Evolutionary conservation across 1,140 invertebrate genomes (phyloP), one percentile per base, ranked within the genome.

Genomic region (Drosophila subobscura): DNA sequence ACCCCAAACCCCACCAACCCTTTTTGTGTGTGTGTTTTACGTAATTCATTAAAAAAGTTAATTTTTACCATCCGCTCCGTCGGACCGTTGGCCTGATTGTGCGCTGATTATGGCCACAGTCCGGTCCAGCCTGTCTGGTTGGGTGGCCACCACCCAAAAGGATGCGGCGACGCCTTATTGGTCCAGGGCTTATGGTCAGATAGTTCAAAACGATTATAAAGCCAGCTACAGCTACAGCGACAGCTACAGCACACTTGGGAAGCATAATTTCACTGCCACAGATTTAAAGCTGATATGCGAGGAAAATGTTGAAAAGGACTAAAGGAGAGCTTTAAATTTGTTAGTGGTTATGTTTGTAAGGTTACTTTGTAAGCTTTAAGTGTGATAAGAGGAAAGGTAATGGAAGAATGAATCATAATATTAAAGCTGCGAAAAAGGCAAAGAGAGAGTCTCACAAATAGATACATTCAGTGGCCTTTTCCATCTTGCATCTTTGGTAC

Each of bases 31-130:
- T 37, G 10, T 37, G 33, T 4, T 37, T 37, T 57, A 80, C 64
- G 83, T 74, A 81, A 86, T 86, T 86, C 77, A 86, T 86, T 86
- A 86, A 86, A 86, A 86, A 81, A 86, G 81, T 86, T 86, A 86
- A 86, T 84, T 86, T 88, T 68, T 61, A 76, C 81, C 83, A 86
- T 86, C 81, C 81, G 81, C 73, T 61, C 58, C 40, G 46, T 59
- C 57, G 78, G 33, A 74, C 73, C 68, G 70, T 63, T 77, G 60
- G 33, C 74, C 66, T 60, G 81, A 85, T 85, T 85, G 81, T 86
- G 73, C 73, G 51, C 67, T 77, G 81, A 85, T 85, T 85, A 81
- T 85, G 81, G 77, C 70, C 77, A 65, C 65, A 70, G 66, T 45
- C 60, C 10, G 33, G 33, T 8, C 8, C 33, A 3, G 25, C 1